Base-by-base conservation (phyloP, 2,113 vertebrate species). In the Larimichthys crocea region DNA sequence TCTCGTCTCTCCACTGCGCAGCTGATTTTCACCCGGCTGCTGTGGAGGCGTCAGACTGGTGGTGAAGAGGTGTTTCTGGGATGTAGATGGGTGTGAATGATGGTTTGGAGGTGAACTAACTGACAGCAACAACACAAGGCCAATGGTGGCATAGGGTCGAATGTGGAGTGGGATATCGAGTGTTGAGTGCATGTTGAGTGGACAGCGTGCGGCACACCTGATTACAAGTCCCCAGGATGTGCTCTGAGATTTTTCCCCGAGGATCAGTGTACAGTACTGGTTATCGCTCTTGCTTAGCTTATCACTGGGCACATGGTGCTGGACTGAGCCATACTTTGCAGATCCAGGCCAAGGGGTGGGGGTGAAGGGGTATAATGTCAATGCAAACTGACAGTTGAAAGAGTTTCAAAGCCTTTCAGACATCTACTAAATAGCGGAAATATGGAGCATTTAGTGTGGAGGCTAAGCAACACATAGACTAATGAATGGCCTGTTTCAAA, bases 121-220 rank as follows among this genome's bases (percentile, higher is more conserved):
- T 44, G 55, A 59, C 63, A 67, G 79, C 46, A 31, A 66, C 67
- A 53, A 63, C 31, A 52, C 77, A 63, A 63, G 56, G 24, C 56
- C 72, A 31, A 55, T 29, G 63, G 77, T 69, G 86, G 63, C 69
- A 63, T 17, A 0, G 60, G 76, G 59, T 52, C 16, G 31, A 85
- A 91, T 24, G 44, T 48, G 31, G 42, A 69, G 72, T 82, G 88
- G 49, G 77, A 83, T 24, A 64, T 20, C 56, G 67, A 69, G 83
- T 80, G 80, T 35, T 85, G 89, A 93, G 89, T 71, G 89, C 53
- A 56, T 69, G 88, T 90, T 6, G 82, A 92, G 91, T 86, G 88
- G 82, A 79, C 66, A 53, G 87, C 79, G 52, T 82, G 89, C 10
- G 31, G 71, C 82, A 79, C 91, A 84, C 86, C 87, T 86, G 92